phyloP scores from a whole-genome alignment of 2,113 vertebrate genomes.

The Sclerurus mexicanus region DNA sequence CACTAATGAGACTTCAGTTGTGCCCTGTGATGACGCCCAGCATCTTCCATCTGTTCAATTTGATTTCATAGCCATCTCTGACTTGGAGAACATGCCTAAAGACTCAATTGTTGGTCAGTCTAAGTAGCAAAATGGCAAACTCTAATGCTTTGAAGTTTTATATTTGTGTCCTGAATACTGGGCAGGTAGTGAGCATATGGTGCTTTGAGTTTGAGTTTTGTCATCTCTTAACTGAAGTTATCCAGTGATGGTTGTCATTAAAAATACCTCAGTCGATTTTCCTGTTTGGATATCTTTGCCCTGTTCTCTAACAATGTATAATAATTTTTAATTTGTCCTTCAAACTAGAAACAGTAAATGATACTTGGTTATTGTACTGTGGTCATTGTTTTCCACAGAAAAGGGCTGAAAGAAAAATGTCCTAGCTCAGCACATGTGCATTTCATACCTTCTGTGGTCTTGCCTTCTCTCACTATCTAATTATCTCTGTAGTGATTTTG shows the following conservation, averaged over 20 bases:
- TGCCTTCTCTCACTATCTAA: slow-evolving; percentile 55
- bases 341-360: background rate
- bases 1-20: slow-evolving; percentile 85
- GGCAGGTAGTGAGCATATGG: background rate
- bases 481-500: slow-evolving; percentile 61
- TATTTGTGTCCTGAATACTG: background rate
- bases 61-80: slow-evolving; percentile 85
- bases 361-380: background rate
- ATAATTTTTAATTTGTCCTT: background rate
- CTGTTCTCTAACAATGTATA: background rate
- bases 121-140: background rate
- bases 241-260: background rate
- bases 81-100: slow-evolving; percentile 86
- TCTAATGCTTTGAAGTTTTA: background rate
- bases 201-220: rapidly evolving
- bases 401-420: background rate
- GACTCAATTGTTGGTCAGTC: slow-evolving; percentile 88
- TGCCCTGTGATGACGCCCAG: slow-evolving; percentile 87
- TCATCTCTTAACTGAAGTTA: background rate
- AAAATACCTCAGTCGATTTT: background rate
- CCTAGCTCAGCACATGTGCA: slow-evolving; percentile 53
- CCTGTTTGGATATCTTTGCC: background rate
- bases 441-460: slow-evolving; percentile 56
- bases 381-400: slow-evolving; percentile 16
- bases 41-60: slow-evolving; percentile 92